Evolutionary conservation across 1,140 invertebrate species (phyloP).

Genomic region (Tetragonula clypearis): DNA sequence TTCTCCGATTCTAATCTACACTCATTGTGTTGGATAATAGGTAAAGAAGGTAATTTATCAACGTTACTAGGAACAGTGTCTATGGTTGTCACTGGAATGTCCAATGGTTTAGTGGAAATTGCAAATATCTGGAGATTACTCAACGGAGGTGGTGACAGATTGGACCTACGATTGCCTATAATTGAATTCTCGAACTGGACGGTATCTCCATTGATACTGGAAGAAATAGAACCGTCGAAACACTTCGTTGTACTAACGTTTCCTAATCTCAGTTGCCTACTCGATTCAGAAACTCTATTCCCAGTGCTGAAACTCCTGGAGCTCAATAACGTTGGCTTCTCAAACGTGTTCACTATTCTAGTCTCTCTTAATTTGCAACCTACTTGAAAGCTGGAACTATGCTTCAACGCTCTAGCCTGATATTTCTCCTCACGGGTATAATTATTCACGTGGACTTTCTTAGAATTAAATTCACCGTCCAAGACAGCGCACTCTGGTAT

Average conservation of each 20-base stretch:
- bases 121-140: constrained; percentile 78
- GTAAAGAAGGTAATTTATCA: constrained; percentile 73
- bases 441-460: constrained; percentile 50
- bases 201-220: constrained; percentile 36
- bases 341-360: constrained; percentile 51
- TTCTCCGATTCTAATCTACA: constrained; percentile 58
- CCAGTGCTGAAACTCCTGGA: constrained; percentile 64
- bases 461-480: constrained; percentile 40
- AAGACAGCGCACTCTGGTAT: constrained; percentile 51
- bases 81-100: constrained; percentile 65
- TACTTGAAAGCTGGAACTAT: constrained; percentile 72
- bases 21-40: constrained; percentile 65
- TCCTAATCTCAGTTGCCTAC: constrained; percentile 54
- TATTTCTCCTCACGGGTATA: constrained; percentile 58
- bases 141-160: constrained; percentile 68
- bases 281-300: neutral
- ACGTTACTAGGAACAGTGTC: constrained; percentile 67
- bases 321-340: constrained; percentile 24
- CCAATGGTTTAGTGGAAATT: constrained; percentile 74
- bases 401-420: constrained; percentile 48
- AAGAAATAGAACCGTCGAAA: constrained; percentile 56
- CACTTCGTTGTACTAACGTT: constrained; percentile 57
- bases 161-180: constrained; percentile 11
- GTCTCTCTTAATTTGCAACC: constrained; percentile 42
- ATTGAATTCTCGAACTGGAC: neutral